Evolutionary conservation across 1,140 invertebrate genomes (phyloP).

Genomic region (Zaprionus kolodkinae): DNA sequence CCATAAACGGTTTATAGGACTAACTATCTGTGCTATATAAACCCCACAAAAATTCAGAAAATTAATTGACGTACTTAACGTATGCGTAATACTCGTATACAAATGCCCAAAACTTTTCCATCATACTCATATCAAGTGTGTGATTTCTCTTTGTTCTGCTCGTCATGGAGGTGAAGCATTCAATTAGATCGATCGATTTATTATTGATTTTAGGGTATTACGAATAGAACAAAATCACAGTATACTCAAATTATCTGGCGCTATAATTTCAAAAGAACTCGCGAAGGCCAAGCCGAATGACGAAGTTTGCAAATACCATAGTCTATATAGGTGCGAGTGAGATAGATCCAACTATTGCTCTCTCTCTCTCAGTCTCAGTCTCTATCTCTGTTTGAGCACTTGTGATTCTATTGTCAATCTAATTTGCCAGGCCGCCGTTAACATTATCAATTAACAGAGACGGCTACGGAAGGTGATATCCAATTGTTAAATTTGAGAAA

Average conservation of each 20-base stretch:
- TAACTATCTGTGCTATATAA: background rate
- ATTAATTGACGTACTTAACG: conserved; percentile 9
- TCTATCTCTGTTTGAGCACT: conserved; percentile 41
- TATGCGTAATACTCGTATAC: conserved; percentile 29
- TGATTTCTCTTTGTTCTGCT: background rate
- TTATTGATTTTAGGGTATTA: conserved; percentile 24
- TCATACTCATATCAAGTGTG: background rate
- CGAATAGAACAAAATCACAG: background rate
- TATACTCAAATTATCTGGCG: conserved; percentile 12
- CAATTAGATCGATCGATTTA: conserved; percentile 12
- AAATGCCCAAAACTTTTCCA: conserved; percentile 22
- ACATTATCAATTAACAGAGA: conserved; percentile 75
- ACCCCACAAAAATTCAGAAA: background rate
- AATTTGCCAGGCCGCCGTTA: conserved; percentile 55
- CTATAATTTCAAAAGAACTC: conserved; percentile 22
- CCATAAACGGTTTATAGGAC: background rate
- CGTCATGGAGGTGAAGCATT: background rate
- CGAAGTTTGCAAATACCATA: background rate
- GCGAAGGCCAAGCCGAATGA: conserved; percentile 23
- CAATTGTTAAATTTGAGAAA: conserved; percentile 36
- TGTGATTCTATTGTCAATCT: conserved; percentile 59
- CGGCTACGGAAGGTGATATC: conserved; percentile 41
- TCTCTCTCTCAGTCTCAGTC: background rate
- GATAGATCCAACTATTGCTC: conserved; percentile 5
- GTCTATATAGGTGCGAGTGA: background rate